Conservation (phyloP, 2,113 vertebrate species). For the Leucoraja erinaceus region DNA sequence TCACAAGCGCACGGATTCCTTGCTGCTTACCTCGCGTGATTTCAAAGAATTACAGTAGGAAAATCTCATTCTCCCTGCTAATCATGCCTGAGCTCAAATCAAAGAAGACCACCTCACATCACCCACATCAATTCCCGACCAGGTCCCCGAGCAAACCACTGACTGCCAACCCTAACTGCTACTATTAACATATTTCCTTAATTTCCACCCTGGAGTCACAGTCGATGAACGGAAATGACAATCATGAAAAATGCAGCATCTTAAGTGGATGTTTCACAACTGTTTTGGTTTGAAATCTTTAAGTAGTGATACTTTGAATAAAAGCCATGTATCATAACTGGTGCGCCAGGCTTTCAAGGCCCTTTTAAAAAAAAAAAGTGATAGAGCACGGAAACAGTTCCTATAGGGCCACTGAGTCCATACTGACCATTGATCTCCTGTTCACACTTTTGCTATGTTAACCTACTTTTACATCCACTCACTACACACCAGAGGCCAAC, state of each 20-base stretch:
- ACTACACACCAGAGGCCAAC: too few relatives aligned
- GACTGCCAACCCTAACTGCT: slow-evolving; percentile 54
- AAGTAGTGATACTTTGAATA: slow-evolving; percentile 55
- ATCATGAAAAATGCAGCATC: slow-evolving; percentile 57
- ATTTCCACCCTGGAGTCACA: slow-evolving; percentile 62
- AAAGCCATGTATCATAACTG: slow-evolving; percentile 45
- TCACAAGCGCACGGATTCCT: slow-evolving; percentile 42
- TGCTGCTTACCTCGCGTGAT: slow-evolving; percentile 47
- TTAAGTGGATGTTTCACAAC: slow-evolving; percentile 54
- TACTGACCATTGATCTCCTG: too few relatives aligned
- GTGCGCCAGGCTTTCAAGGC: slow-evolving; percentile 41
- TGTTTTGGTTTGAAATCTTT: slow-evolving; percentile 49
- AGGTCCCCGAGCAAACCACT: slow-evolving; percentile 39
- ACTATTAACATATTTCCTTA: slow-evolving; percentile 63
- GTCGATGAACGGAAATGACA: slow-evolving; percentile 54
- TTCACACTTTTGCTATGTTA: too few relatives aligned
- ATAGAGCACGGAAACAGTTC: too few relatives aligned
- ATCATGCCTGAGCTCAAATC: slow-evolving; percentile 2
- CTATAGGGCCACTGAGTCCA: too few relatives aligned
- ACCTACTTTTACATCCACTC: too few relatives aligned
- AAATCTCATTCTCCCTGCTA: slow-evolving; percentile 39
- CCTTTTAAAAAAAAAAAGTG: too few relatives aligned
- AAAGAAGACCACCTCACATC: slow-evolving; percentile 43
- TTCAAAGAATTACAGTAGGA: slow-evolving; percentile 40
- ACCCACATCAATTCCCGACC: slow-evolving; percentile 46